Percentiles rank a stretch among this genome's conserved stretches.
phyloP scores from a whole-genome alignment of 2,888 invertebrate species.

The Agonopterix alstromeriana region DNA sequence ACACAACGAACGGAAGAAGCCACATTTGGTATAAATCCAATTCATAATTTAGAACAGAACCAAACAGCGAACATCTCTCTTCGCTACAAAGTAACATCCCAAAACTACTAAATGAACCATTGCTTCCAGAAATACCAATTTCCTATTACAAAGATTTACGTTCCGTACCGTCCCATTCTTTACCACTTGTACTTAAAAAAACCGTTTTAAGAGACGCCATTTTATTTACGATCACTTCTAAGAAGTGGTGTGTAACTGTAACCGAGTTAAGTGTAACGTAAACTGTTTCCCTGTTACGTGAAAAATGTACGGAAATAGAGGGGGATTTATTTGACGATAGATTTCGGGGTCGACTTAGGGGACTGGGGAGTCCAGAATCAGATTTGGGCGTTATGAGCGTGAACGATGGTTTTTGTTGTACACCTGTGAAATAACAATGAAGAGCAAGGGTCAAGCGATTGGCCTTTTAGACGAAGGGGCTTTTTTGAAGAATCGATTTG shows the following conservation, averaged over 20 bases:
- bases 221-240: conserved; percentile 39
- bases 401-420: conserved; percentile 3
- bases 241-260: conserved; percentile 33
- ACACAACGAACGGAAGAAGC: too few species aligned
- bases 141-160: conserved; percentile 45
- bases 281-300: conserved; percentile 16
- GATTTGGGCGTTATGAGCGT: conserved; percentile 3
- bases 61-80: too few species aligned
- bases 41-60: too few species aligned
- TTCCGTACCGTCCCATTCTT: conserved; percentile 35
- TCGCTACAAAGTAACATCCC: conserved; percentile 6
- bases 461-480: background rate
- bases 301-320: conserved; percentile 6
- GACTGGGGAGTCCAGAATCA: conserved; percentile 1
- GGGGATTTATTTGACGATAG: conserved; percentile 16
- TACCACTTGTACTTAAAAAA: conserved; percentile 27
- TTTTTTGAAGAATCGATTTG: too few species aligned
- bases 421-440: conserved; percentile 5
- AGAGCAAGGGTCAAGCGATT: background rate
- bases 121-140: conserved; percentile 18
- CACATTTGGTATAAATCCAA: too few species aligned
- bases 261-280: conserved; percentile 41
- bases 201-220: conserved; percentile 35
- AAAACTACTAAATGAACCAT: conserved; percentile 6
- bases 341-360: conserved; percentile 10